Evolutionary conservation across 23 tunicate genomes (phyloP).

Genomic region (Trididemnum miniatum): DNA sequence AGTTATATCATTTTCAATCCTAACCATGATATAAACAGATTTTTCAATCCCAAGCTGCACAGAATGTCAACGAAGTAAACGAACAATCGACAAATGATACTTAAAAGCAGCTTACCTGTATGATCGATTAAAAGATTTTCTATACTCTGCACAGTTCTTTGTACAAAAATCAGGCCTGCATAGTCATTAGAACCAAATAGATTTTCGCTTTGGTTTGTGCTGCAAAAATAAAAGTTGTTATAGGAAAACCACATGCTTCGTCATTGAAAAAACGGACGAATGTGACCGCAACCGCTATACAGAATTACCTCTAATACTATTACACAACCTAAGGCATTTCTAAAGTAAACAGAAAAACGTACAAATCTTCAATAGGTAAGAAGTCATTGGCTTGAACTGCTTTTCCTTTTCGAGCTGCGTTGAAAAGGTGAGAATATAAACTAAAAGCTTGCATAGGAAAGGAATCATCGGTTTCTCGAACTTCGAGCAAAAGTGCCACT

Average conservation of each 20-base stretch:
- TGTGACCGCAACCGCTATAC: too few species aligned
- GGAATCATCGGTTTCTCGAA: neutral
- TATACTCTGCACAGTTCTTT: constrained; percentile 48
- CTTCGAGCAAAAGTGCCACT: constrained; percentile 59
- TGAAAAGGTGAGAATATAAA: constrained; percentile 58
- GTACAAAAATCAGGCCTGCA: constrained; percentile 75
- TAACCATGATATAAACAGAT: too few species aligned
- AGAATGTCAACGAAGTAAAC: too few species aligned
- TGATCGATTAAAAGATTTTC: neutral
- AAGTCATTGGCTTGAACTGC: constrained; percentile 64
- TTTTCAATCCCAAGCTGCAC: too few species aligned
- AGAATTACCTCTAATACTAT: too few species aligned
- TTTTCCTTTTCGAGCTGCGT: constrained; percentile 78
- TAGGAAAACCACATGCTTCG: too few species aligned
- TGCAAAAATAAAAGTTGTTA: too few species aligned
- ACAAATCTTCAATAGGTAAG: constrained; percentile 52
- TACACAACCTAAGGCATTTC: too few species aligned
- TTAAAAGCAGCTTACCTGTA: constrained; percentile 20
- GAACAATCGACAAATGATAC: too few species aligned
- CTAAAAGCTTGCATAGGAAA: constrained; percentile 62
- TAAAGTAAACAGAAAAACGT: constrained; percentile 22
- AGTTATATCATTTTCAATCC: too few species aligned
- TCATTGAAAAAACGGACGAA: too few species aligned
- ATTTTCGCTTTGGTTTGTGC: neutral
- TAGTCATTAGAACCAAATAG: constrained; percentile 49